Evolutionary conservation across 2,113 vertebrate genomes (phyloP), one percentile per base, ranked within the genome.

Genomic region (Tylochromis polylepis): DNA sequence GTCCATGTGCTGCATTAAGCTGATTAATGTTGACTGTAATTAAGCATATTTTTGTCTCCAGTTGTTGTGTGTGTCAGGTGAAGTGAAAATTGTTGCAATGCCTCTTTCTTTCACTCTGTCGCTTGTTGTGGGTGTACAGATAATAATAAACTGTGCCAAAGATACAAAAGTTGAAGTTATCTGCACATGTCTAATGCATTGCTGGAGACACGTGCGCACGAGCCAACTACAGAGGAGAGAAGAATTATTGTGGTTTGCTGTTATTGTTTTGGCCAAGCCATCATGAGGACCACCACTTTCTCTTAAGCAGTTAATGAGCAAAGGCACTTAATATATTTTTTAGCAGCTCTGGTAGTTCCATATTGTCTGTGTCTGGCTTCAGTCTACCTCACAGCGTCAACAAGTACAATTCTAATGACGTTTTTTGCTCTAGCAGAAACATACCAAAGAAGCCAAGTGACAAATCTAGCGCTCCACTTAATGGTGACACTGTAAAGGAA

Each of bases 121-220:
- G 14, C 12, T 58, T 24, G 15, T 34, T 24, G 79, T 86, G 56
- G 56, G 87, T 29, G 56, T 58, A 65, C 70, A 62, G 7, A 11
- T 49, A 79, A 75, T 22, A 91, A 90, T 88, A 86, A 86, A 90
- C 36, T 15, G 18, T 14, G 12, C 6, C n/a, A 38, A 41, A 80
- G 41, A 67, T 56, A 51, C 4, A 2, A 85, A 83, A 84, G 55
- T 79, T 85, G 8, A 88, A 79, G 60, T 7, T 31, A 27, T 16
- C 27, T 36, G 20, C 91, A 92, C 77, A 53, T 93, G 84, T 82
- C 38, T 27, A 11, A 90, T 55, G 85, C 65, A 53, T 53, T 83
- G 43, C 81, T 4, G 43, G 16, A 70, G 41, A 22, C 88, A 88
- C 24, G 67, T 89, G 84, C 3, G 4, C 41, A 49, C 3, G 4